Conservation (phyloP, 2,113 vertebrate species). For the Chelonoidis abingdonii region DNA sequence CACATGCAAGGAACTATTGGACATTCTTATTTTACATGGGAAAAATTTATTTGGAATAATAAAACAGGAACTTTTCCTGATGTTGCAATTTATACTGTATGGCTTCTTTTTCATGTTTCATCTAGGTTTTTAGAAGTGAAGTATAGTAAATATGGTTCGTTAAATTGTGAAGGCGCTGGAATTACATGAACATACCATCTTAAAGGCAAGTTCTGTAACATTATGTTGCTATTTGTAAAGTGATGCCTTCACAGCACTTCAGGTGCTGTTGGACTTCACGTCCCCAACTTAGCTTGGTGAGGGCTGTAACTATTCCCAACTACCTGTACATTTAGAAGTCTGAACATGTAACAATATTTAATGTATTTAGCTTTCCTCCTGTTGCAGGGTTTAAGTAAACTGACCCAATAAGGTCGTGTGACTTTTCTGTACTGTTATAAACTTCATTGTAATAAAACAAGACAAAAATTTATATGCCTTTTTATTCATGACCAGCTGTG, state of each 20-base stretch:
- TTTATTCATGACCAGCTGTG: conserved; percentile 93
- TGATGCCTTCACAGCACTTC: conserved; percentile 95
- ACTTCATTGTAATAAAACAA: conserved; percentile 98
- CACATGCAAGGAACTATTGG: conserved; percentile 89
- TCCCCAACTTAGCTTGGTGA: conserved; percentile 99
- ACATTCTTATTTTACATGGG: conserved; percentile 89
- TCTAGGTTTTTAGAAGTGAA: conserved; percentile 99
- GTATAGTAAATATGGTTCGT: conserved; percentile 99
- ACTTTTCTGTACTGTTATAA: conserved; percentile 96
- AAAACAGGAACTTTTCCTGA: conserved; percentile 86
- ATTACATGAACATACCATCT: conserved; percentile 96
- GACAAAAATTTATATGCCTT: conserved; percentile 93
- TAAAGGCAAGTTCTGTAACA: conserved; percentile 98
- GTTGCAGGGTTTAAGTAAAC: conserved; percentile 89
- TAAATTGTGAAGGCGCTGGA: conserved; percentile 99
- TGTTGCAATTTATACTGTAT: conserved; percentile 96
- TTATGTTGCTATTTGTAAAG: conserved; percentile 88
- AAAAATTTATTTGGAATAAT: conserved; percentile 89
- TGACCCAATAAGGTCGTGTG: conserved; percentile 88
- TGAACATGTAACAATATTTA: conserved; percentile 88
- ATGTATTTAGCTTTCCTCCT: conserved; percentile 90
- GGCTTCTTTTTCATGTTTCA: conserved; percentile 97
- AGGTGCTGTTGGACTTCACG: conserved; percentile 98
- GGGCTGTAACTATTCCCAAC: conserved; percentile 88
- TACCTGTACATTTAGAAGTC: conserved; percentile 83